phyloP scores from a whole-genome alignment of 2,888 invertebrate species.

The Xiphydria camelus region DNA sequence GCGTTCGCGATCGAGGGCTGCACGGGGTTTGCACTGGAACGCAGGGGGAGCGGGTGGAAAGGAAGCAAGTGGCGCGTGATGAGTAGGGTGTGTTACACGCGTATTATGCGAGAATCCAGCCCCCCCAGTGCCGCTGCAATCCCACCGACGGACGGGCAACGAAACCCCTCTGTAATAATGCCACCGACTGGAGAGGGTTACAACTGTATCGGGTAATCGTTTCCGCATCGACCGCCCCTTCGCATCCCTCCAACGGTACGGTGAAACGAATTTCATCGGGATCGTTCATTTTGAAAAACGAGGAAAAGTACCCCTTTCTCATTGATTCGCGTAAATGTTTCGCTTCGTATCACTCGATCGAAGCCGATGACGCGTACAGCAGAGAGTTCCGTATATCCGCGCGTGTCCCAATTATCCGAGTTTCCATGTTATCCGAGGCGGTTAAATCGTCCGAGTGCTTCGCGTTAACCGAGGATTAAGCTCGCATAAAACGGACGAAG shows the following conservation, averaged over 20 bases:
- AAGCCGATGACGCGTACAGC: no score
- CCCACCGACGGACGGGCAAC: no score
- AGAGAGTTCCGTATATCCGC: no score
- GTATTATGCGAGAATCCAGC: slow-evolving; percentile 43
- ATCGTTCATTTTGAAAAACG: background rate
- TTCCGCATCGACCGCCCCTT: slow-evolving; percentile 23
- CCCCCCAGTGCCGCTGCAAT: slow-evolving; percentile 11
- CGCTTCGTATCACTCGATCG: no score
- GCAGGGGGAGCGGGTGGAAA: slow-evolving; percentile 15
- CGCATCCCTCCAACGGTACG: slow-evolving; percentile 10
- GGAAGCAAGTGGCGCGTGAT: slow-evolving; percentile 55
- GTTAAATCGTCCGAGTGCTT: no score
- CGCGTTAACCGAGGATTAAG: no score
- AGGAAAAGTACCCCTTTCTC: background rate
- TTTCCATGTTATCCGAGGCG: no score
- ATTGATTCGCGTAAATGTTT: no score
- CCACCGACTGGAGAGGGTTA: slow-evolving; percentile 30
- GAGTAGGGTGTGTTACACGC: slow-evolving; percentile 55
- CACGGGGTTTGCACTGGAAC: no score
- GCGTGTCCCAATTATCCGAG: no score
- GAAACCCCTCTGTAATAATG: slow-evolving; percentile 11
- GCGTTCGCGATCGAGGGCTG: no score
- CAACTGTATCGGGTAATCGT: slow-evolving; percentile 47
- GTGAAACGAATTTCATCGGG: background rate
- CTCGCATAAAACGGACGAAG: no score